Evolutionary conservation across 2,797 vertebrate species (phyloP), one percentile per base, ranked within the genome.

Genomic region (Tolypeutes matacus): DNA sequence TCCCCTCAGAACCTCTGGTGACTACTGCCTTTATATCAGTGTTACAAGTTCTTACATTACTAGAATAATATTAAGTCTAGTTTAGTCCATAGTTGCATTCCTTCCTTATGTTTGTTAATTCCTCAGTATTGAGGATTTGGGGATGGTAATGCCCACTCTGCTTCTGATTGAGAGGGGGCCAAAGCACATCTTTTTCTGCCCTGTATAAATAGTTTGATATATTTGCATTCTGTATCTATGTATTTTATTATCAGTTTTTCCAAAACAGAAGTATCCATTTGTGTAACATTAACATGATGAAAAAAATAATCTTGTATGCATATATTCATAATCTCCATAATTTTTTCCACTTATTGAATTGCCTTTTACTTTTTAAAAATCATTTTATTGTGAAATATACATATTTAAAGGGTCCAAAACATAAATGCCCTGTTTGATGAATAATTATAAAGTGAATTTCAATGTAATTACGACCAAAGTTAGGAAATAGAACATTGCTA

Each of bases 371-470:
- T 87, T 77, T 77, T 60, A 90, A 87, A 81, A 69, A 25, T 6
- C 5, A 65, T 73, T 84, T 93, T 73, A 56, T 76, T 86, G 15
- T 81, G 7, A 93, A 65, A 29, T 73, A 51, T 58, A 84, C 6
- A 70, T 81, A 82, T 93, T 89, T 46, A 76, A 87, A 91, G 1
- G 12, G 6, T 31, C 56, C 29, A 65, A 91, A 72, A 65, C 8
- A 87, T 85, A 64, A 49, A n/a, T 91, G 29, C 4, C 31, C n/a
- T 92, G 65, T 80, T 95, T 80, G 31, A 27, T 81, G 36, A 96
- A 80, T 72, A 70, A 88, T 62, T 65, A 78, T 85, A 72, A 77
- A 56, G 12, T 88, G 73, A 88, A 81, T 80, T 93, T 95, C 27
- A 75, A 27, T 94, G 18, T 72, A 42, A 73, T 6, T 86, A 20